These are phyloP conservation scores for Eristalis pertinax DNA, from an alignment of 2,888 invertebrate species.

Conservation along the genomic window DNA sequence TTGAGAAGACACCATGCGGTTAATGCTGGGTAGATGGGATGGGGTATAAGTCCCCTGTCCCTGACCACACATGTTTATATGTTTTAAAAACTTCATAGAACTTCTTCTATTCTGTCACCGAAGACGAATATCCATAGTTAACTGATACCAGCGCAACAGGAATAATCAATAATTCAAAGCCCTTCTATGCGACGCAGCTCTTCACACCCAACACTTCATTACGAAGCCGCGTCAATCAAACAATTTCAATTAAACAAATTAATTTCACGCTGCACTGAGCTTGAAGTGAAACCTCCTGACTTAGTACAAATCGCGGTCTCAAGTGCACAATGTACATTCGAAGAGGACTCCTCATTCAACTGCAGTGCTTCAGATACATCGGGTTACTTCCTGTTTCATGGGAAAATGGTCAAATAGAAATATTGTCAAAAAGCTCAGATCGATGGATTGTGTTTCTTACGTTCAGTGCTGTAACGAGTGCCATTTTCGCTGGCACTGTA, in stretches of 20 bases:
- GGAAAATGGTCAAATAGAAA: background rate
- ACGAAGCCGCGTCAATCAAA: background rate
- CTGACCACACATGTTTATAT: too few relatives aligned
- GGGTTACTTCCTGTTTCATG: constrained; percentile 11
- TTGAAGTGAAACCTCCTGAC: background rate
- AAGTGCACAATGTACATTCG: constrained; percentile 23
- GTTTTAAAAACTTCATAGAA: too few relatives aligned
- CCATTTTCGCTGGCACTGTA: background rate
- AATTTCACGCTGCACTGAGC: background rate
- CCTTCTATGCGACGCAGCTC: too few relatives aligned
- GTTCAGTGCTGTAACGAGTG: background rate
- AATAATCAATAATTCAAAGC: too few relatives aligned
- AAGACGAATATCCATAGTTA: too few relatives aligned
- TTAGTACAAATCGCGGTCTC: background rate
- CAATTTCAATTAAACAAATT: background rate
- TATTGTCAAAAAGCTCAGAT: background rate
- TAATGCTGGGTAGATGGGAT: too few relatives aligned
- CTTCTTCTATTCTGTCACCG: too few relatives aligned
- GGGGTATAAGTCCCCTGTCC: too few relatives aligned
- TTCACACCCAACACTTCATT: background rate
- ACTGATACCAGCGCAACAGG: too few relatives aligned
- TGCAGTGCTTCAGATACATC: constrained; percentile 18
- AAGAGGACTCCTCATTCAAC: constrained; percentile 17
- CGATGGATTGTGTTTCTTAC: background rate
- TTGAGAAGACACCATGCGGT: too few relatives aligned